These are phyloP conservation scores for Euplexia lucipara DNA, from an alignment of 2,888 invertebrate species.

Conservation along the genomic window DNA sequence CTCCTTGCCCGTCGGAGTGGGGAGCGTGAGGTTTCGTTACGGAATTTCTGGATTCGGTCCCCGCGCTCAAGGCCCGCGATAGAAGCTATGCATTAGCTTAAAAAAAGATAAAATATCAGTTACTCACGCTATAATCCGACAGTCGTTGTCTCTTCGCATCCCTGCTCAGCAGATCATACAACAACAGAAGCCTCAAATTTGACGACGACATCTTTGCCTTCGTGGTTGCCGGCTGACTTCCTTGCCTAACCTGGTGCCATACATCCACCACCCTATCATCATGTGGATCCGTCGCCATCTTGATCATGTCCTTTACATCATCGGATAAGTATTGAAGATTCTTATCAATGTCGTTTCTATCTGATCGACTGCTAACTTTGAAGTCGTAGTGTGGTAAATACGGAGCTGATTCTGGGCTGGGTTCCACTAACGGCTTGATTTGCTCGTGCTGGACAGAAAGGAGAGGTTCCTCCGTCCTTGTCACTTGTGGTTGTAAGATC, in stretches of 20 bases:
- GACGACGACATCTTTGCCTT: constrained; percentile 91
- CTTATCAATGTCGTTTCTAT: constrained; percentile 78
- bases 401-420: constrained; percentile 73
- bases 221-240: constrained; percentile 78
- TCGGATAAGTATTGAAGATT: constrained; percentile 85
- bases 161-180: constrained; percentile 92
- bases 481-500: constrained; percentile 80
- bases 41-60: no score
- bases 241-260: constrained; percentile 79
- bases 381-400: constrained; percentile 79
- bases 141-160: constrained; percentile 92
- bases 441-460: constrained; percentile 80
- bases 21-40: no score
- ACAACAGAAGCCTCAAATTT: constrained; percentile 90
- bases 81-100: no score
- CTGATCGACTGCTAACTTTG: constrained; percentile 78
- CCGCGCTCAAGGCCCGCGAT: no score
- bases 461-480: constrained; percentile 77
- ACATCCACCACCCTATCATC: constrained; percentile 83
- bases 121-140: constrained; percentile 91
- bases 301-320: constrained; percentile 84
- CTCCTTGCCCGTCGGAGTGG: no score
- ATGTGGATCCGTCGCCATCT: constrained; percentile 80
- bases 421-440: constrained; percentile 83
- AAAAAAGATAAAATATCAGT: no score